phyloP scores from a whole-genome alignment of 2,888 invertebrate genomes.

The Drosophila niveifrons region DNA sequence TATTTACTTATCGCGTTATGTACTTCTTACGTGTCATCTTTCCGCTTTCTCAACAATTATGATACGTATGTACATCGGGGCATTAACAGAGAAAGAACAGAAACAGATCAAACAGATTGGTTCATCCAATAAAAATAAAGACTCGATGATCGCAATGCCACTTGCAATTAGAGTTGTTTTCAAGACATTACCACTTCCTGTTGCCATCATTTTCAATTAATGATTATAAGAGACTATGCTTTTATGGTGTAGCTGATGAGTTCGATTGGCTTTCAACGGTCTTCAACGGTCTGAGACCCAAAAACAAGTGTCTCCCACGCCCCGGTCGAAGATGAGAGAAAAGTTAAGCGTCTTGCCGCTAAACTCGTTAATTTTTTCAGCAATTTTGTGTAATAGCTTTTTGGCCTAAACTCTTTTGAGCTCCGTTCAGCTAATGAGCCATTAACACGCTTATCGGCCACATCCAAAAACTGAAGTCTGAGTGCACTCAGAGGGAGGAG shows the following conservation, averaged over 20 bases:
- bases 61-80: constrained; percentile 4
- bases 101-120: constrained; percentile 33
- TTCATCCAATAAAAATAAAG: constrained; percentile 12
- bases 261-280: constrained; percentile 37
- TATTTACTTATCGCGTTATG: constrained; percentile 19
- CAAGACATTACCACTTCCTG: constrained; percentile 53
- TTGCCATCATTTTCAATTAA: constrained; percentile 43
- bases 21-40: constrained; percentile 43
- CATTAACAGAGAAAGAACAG: not conserved
- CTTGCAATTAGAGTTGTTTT: constrained; percentile 46
- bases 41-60: constrained; percentile 37
- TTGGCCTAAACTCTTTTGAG: constrained; percentile 35
- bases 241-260: constrained; percentile 15
- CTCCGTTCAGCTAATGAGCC: constrained; percentile 65
- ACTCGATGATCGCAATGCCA: constrained; percentile 4
- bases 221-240: constrained; percentile 29
- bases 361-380: constrained; percentile 44
- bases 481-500: constrained; percentile 2
- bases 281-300: not conserved
- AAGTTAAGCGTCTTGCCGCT: constrained; percentile 24
- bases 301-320: constrained; percentile 58
- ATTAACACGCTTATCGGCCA: constrained; percentile 75
- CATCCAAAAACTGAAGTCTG: constrained; percentile 16
- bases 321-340: constrained; percentile 22
- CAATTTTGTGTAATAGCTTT: constrained; percentile 62